These are phyloP conservation scores for Lepidocyrtoides sp. DNA, from an alignment of 2,888 invertebrate species.

Conservation along the genomic window DNA sequence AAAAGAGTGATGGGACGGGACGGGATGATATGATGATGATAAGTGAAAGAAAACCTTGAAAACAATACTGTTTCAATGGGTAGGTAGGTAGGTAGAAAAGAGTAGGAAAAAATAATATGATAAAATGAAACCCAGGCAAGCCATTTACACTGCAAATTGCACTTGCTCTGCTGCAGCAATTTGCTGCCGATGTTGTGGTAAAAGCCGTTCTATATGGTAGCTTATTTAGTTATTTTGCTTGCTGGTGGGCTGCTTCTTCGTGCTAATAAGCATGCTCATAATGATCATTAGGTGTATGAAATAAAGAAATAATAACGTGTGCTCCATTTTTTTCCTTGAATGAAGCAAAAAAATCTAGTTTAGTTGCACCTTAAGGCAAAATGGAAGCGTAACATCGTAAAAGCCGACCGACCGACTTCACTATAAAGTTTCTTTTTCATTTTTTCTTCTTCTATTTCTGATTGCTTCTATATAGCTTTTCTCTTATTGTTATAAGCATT, in stretches of 20 bases:
- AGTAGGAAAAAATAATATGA: too few relatives aligned
- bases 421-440: too few relatives aligned
- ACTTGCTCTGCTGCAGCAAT: too few relatives aligned
- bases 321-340: constrained; percentile 70
- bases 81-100: neutral
- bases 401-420: constrained; percentile 54
- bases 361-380: constrained; percentile 65
- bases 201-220: neutral
- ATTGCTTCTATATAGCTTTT: neutral
- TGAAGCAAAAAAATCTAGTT: constrained; percentile 75
- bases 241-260: neutral
- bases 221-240: neutral
- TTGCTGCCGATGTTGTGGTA: too few relatives aligned
- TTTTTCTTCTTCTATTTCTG: constrained; percentile 17
- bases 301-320: constrained; percentile 30
- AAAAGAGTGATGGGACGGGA: neutral
- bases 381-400: constrained; percentile 42
- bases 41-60: constrained; percentile 43
- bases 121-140: neutral
- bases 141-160: neutral
- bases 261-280: constrained; percentile 7
- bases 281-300: constrained; percentile 16
- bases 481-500: neutral
- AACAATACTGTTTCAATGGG: neutral
- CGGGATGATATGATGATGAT: neutral